These are phyloP conservation scores for Erannis defoliaria DNA, from an alignment of 2,888 invertebrate species.

Conservation along the genomic window DNA sequence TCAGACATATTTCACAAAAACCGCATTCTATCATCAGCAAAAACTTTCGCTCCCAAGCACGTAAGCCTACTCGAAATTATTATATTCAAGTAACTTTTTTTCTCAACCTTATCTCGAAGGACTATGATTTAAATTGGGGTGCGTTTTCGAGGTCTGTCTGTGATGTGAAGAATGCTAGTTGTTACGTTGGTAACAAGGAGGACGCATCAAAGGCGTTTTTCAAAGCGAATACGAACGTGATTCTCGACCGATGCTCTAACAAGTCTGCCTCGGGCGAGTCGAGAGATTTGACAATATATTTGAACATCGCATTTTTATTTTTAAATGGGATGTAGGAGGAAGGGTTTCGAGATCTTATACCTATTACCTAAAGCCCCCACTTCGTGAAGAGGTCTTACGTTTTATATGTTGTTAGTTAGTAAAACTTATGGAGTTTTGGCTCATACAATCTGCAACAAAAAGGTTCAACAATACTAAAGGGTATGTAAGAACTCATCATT, in stretches of 20 bases:
- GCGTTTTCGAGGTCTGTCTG: conserved; percentile 61
- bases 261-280: conserved; percentile 62
- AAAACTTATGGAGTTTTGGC: too few species aligned
- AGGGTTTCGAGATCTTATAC: conserved; percentile 32
- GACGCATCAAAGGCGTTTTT: conserved; percentile 76
- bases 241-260: conserved; percentile 74
- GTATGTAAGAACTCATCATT: too few species aligned
- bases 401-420: neutral
- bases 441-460: too few species aligned
- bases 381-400: neutral
- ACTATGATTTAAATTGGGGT: conserved; percentile 50
- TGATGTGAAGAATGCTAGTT: conserved; percentile 68
- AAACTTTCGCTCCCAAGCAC: conserved; percentile 66
- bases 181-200: conserved; percentile 69
- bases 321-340: conserved; percentile 37
- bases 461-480: too few species aligned
- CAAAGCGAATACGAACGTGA: conserved; percentile 69
- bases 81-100: conserved; percentile 52
- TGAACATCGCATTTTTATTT: conserved; percentile 56
- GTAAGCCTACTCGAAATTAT: conserved; percentile 66
- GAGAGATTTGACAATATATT: conserved; percentile 60
- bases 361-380: neutral
- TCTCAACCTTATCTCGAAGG: conserved; percentile 38
- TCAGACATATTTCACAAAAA: conserved; percentile 52
- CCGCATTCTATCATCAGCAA: conserved; percentile 60